Evolutionary conservation across 1,140 invertebrate species (phyloP).

Genomic region (Diabrotica virgifera): DNA sequence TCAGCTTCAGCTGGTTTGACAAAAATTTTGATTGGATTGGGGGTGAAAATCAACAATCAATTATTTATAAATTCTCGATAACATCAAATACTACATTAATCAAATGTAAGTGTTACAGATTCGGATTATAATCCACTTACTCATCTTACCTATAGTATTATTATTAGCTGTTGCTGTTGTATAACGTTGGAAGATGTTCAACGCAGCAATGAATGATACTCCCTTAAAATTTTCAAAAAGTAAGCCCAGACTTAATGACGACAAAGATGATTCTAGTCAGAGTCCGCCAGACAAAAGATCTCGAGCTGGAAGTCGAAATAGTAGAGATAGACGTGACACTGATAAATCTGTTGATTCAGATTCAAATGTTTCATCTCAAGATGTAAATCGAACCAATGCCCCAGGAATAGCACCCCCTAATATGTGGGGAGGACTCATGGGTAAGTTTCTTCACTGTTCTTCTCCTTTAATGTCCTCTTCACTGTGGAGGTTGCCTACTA

Average conservation of each 20-base stretch:
- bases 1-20: no score
- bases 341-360: conserved; percentile 45
- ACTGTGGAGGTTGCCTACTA: no score
- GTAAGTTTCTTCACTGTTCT: conserved; percentile 25
- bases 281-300: conserved; percentile 49
- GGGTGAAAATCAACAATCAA: neutral
- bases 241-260: conserved; percentile 57
- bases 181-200: conserved; percentile 26
- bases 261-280: conserved; percentile 50
- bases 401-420: conserved; percentile 36
- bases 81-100: neutral
- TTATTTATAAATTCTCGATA: neutral
- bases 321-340: conserved; percentile 45
- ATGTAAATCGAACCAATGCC: conserved; percentile 34
- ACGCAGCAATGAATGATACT: conserved; percentile 63
- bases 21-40: no score
- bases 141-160: neutral
- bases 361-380: conserved; percentile 43
- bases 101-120: neutral
- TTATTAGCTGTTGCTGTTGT: neutral
- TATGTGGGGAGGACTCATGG: conserved; percentile 49
- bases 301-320: conserved; percentile 40
- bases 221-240: conserved; percentile 66
- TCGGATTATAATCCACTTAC: no score
- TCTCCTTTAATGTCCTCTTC: no score